Evolutionary conservation across 2,888 invertebrate species (phyloP), one percentile per base, ranked within the genome.

Genomic region (Papilio protenor): DNA sequence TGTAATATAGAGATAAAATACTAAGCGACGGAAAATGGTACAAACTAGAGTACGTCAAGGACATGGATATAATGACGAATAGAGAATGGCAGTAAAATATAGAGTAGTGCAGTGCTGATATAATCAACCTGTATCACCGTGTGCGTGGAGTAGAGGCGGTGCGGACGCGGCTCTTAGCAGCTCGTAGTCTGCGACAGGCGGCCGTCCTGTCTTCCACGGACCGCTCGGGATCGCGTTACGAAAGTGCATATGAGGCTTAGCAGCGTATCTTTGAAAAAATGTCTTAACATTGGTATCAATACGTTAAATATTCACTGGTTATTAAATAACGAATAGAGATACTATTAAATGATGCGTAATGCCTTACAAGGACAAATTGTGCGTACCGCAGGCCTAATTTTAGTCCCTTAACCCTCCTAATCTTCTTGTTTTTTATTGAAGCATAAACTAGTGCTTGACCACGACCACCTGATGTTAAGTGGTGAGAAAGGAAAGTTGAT

Each of bases 81-180:
- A 2, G 55, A 59, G 11, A 21, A 11, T 11, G 12, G 75, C 21
- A 79, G 79, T 73, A 80, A 83, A 82, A 80, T 71, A 52, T n/a
- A 72, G 52, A 49, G n/a, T 27, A 80, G 91, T 91, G 90, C 88
- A 90, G 91, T 89, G 81, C 78, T 80, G 81, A 84, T 83, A 76
- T 75, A 88, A 80, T 88, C 86, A 91, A 92, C 89, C 89, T 92
- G 90, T 92, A 91, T 90, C 94, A 90, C 92, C 92, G 83, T 91
- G 86, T 78, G 87, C 82, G 76, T 89, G 90, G 64, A 89, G 81
- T 21, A 86, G 81, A 0, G 89, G 85, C 5, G 87, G 85, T 3
- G 89, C 81, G 0, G 93, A 88, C 0, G 92, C 91, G 0, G 93
- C 87, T 27, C 90, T 85, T 21, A 92, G 81, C 85, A 91, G 92